Percentiles rank a stretch among this genome's conserved stretches.
Evolutionary conservation across 2,888 invertebrate genomes (phyloP).

Genomic region (Diplolepis rosae): DNA sequence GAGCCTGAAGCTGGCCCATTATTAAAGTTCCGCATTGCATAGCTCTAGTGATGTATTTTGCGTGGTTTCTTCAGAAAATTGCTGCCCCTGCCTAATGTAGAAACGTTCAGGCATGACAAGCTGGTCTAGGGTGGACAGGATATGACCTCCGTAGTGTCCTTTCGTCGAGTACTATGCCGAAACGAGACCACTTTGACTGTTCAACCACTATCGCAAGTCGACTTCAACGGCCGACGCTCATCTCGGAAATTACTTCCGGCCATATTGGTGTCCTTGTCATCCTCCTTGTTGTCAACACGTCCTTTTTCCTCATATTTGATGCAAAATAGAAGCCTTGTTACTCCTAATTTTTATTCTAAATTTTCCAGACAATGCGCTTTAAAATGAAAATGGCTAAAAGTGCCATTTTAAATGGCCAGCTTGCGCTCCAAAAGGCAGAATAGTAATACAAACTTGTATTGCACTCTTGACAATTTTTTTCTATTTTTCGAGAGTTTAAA

Average conservation of each 20-base stretch:
- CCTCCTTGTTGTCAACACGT: conserved; percentile 32
- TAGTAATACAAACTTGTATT: no score
- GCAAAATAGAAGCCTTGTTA: background rate
- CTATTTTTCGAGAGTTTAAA: background rate
- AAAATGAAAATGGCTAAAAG: no score
- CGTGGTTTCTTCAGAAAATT: conserved; percentile 68
- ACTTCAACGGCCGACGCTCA: conserved; percentile 62
- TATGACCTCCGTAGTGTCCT: conserved; percentile 69
- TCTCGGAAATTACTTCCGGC: conserved; percentile 74
- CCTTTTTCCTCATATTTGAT: background rate
- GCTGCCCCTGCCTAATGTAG: conserved; percentile 60
- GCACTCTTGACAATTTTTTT: no score
- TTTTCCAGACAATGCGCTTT: background rate
- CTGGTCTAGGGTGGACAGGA: conserved; percentile 67
- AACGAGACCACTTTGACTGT: conserved; percentile 74
- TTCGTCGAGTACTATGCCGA: conserved; percentile 59
- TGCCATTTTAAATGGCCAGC: no score
- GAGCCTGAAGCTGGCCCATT: background rate
- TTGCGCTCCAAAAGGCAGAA: no score
- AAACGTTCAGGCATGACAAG: conserved; percentile 54
- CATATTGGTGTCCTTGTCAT: conserved; percentile 60
- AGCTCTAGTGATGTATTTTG: conserved; percentile 45
- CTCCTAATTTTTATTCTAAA: background rate
- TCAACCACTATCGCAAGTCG: conserved; percentile 71
- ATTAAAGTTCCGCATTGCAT: background rate